Base-by-base conservation (phyloP, 2,888 invertebrate species). In the Diplazon laetatorius region DNA sequence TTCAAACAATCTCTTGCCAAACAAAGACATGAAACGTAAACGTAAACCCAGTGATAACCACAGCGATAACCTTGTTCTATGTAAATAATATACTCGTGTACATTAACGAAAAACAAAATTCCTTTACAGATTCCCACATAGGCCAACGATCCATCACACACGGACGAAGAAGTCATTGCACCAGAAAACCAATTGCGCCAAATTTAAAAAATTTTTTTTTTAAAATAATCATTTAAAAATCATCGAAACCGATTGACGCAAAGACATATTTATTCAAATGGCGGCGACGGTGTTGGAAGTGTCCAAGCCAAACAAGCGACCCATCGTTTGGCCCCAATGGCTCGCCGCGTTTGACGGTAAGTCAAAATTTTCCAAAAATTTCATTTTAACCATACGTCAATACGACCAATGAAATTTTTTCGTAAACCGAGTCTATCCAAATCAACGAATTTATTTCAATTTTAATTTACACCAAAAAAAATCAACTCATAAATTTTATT, bases 241-340 rank as follows among this genome's bases (percentile, higher is more conserved):
- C 42, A 62, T 75, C 70, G 37, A 25, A 60, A 14, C 44, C 48
- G 69, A 66, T 73, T 55, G 73, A 65, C 42, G 44, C 52, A 62
- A 14, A n/a, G n/a, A n/a, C n/a, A n/a, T n/a, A 68, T 72, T 75
- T 20, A 60, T 48, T 48, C 4, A 62, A 75, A 78, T 78, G 78
- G 71, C 66, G 22, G 46, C 62, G 35, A 42, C 78, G 10, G 62
- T 70, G 3, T 44, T 71, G 48, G 75, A 75, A 37, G 59, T 70
- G 12, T 52, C 78, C 18, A 75, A 78, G 44, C 62, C 71, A 5
- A 30, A 60, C 5, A 75, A 71, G 35, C 39, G 55, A 16, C 70
- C 71, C 35, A 68, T 22, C 14, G 78, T 78, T 55, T 78, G 78
- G 78, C 78, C 78, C 3, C 78, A 78, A 48, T 78, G 78, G 78